phyloP scores from a whole-genome alignment of 2,888 invertebrate genomes.

The Spisula subtruncata region DNA sequence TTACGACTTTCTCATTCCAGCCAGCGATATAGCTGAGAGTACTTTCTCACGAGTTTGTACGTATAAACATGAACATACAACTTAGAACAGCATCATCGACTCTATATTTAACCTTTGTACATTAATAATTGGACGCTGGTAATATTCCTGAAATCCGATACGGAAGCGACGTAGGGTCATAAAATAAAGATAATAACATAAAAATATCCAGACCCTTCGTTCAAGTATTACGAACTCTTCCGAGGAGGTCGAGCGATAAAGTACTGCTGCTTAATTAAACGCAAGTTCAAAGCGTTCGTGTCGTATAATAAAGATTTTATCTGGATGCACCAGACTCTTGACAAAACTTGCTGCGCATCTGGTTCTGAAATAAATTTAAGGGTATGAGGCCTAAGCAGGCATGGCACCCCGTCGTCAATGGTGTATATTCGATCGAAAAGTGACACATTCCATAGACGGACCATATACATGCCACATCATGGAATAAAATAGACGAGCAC shows the following conservation, averaged over 20 bases:
- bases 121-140: slow-evolving; percentile 11
- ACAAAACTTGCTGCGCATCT: background rate
- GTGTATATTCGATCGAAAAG: background rate
- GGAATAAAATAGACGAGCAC: too few species aligned
- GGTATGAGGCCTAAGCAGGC: background rate
- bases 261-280: slow-evolving; percentile 16
- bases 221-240: slow-evolving; percentile 37
- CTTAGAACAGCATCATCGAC: background rate
- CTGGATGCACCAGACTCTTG: background rate
- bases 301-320: slow-evolving; percentile 22
- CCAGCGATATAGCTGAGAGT: background rate
- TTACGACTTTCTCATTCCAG: too few species aligned
- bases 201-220: background rate
- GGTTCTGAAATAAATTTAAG: background rate
- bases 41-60: slow-evolving; percentile 2
- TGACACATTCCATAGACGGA: background rate
- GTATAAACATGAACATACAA: too few species aligned
- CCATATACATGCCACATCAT: too few species aligned
- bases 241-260: slow-evolving; percentile 8
- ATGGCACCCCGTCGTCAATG: background rate
- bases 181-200: slow-evolving; percentile 15
- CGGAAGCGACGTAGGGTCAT: slow-evolving; percentile 14
- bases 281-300: slow-evolving; percentile 15
- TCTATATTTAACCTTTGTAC: slow-evolving; percentile 6
- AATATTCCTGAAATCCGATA: slow-evolving; percentile 26